Evolutionary conservation across 1,140 invertebrate species (phyloP).

Genomic region (Sitophilus oryzae): DNA sequence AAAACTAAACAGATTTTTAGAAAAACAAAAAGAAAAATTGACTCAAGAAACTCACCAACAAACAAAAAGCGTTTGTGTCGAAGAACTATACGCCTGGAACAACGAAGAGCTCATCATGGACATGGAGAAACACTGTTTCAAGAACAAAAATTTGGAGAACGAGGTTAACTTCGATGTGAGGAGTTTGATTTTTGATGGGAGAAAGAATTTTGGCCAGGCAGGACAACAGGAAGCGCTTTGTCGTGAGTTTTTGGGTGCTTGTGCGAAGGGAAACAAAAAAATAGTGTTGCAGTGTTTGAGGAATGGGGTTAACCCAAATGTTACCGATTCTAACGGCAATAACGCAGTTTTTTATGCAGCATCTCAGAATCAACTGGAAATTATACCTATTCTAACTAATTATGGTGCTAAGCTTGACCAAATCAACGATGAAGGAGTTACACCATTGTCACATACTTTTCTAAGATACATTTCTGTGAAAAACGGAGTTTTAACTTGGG

Average conservation of each 20-base stretch:
- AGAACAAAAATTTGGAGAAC: conserved; percentile 33
- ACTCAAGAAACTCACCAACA: neutral
- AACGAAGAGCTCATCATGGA: conserved; percentile 34
- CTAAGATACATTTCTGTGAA: conserved; percentile 42
- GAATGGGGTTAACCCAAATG: conserved; percentile 43
- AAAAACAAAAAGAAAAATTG: conserved; percentile 4
- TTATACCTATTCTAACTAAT: conserved; percentile 41
- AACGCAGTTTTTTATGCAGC: conserved; percentile 47
- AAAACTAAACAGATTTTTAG: conserved; percentile 11
- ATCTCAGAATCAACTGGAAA: conserved; percentile 37
- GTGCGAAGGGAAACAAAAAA: conserved; percentile 36
- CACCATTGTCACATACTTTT: conserved; percentile 45
- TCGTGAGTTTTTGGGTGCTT: conserved; percentile 29
- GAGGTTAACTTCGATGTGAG: conserved; percentile 29
- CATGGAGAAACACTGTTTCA: conserved; percentile 37
- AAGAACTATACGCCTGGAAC: conserved; percentile 40
- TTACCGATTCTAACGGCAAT: conserved; percentile 48
- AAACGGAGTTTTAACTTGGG: conserved; percentile 40
- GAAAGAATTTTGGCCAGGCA: conserved; percentile 18
- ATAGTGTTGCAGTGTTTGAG: conserved; percentile 43
- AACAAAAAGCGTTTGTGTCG: conserved; percentile 26
- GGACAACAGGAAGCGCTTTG: conserved; percentile 34
- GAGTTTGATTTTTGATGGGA: conserved; percentile 27
- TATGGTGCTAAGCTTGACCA: conserved; percentile 46
- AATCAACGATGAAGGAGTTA: conserved; percentile 49